These are phyloP conservation scores for Butastur rufipennis DNA, from an alignment of 2,113 vertebrate genomes.

Conservation along the genomic window DNA sequence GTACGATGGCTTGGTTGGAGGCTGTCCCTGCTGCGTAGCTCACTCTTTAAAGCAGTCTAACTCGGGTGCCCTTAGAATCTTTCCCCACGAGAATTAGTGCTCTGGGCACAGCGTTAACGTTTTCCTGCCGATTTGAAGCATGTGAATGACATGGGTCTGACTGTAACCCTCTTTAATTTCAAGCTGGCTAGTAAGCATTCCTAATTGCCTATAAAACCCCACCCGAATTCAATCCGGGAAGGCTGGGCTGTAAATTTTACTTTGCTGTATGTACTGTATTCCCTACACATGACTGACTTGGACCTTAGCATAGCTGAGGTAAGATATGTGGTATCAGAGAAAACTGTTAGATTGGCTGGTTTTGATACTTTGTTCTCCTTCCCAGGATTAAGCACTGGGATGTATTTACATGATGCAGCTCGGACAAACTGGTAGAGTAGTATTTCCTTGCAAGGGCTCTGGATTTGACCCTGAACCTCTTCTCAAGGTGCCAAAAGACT, in stretches of 20 bases:
- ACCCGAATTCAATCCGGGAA: accelerated
- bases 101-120: not conserved
- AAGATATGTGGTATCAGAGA: not conserved
- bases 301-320: not conserved
- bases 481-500: not conserved
- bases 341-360: not conserved
- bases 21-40: not conserved
- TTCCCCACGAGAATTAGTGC: not conserved
- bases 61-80: not conserved
- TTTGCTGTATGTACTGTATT: accelerated
- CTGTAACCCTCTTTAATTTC: no score
- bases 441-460: not conserved
- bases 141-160: not conserved
- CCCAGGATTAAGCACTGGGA: not conserved
- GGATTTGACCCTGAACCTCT: not conserved
- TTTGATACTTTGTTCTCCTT: accelerated
- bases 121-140: not conserved
- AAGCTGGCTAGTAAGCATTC: not conserved
- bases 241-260: not conserved
- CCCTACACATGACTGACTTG: not conserved
- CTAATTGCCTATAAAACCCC: not conserved
- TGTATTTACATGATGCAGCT: not conserved
- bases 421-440: not conserved
- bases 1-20: conserved; percentile 41
- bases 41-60: not conserved